A percentile compares a stretch with the other conserved stretches of the same genome.
Conservation (phyloP, 2,888 invertebrate genomes). For the Pomacea canaliculata region DNA sequence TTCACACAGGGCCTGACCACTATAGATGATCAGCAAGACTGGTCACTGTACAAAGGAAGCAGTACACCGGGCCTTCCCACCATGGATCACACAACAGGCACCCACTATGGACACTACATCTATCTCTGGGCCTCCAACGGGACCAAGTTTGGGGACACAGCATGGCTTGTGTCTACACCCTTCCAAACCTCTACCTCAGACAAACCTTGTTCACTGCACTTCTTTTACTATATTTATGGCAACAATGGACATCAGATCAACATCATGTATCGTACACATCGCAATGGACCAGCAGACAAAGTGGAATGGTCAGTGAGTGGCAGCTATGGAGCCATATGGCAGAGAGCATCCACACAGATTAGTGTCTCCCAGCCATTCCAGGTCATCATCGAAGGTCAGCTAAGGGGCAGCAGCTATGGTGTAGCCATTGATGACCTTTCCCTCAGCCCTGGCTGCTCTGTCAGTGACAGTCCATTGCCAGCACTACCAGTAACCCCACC, state of each 20-base stretch:
- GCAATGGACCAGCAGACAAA: constrained; percentile 50
- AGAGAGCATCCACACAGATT: constrained; percentile 44
- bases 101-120: constrained; percentile 51
- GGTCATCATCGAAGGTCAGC: constrained; percentile 60
- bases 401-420: constrained; percentile 54
- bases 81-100: constrained; percentile 57
- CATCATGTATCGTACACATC: constrained; percentile 50
- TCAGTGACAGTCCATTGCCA: constrained; percentile 2
- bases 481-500: constrained; percentile 12
- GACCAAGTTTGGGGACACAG: constrained; percentile 44
- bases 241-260: constrained; percentile 44
- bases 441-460: constrained; percentile 54
- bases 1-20: constrained; percentile 46
- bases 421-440: constrained; percentile 66
- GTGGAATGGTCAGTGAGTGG: constrained; percentile 38
- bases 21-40: constrained; percentile 58
- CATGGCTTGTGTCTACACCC: constrained; percentile 52
- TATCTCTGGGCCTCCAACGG: constrained; percentile 54
- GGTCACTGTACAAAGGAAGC: constrained; percentile 40
- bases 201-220: constrained; percentile 43
- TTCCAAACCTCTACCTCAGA: constrained; percentile 37
- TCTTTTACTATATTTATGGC: constrained; percentile 63
- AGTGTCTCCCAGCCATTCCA: constrained; percentile 45
- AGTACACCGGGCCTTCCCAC: constrained; percentile 43
- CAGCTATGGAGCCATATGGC: constrained; percentile 60